phyloP scores from a whole-genome alignment of 2,113 vertebrate species.

The Otis tarda region DNA sequence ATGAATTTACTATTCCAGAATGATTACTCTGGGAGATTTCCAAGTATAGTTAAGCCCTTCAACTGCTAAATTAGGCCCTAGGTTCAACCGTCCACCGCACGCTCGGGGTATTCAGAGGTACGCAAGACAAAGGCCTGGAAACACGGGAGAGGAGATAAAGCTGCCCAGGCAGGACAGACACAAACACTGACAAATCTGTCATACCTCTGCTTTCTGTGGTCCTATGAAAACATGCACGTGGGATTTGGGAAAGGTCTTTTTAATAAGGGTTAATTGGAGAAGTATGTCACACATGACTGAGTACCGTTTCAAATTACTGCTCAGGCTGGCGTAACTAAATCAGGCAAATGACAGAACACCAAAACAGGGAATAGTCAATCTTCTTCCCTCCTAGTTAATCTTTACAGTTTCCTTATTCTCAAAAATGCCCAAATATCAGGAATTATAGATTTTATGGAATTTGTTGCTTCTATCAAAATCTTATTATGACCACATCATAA shows the following conservation, averaged over 20 bases:
- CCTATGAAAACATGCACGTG: background rate
- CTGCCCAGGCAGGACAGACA: background rate
- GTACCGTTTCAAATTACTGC: constrained; percentile 47
- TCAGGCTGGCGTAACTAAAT: constrained; percentile 14
- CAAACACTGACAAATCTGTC: background rate
- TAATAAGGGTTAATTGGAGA: constrained; percentile 63
- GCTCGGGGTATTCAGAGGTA: background rate
- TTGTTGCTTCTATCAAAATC: background rate
- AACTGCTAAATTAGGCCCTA: background rate
- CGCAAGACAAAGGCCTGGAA: background rate
- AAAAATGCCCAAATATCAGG: background rate
- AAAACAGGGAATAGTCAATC: background rate
- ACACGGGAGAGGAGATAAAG: background rate
- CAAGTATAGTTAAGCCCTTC: constrained; percentile 1
- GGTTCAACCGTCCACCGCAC: background rate
- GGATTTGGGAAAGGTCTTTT: constrained; percentile 55
- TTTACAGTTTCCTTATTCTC: background rate
- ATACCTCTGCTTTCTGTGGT: background rate
- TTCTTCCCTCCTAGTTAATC: background rate
- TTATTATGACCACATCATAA: background rate
- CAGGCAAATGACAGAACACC: constrained; percentile 38
- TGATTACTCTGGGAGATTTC: constrained; percentile 6
- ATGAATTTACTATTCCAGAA: constrained; percentile 1
- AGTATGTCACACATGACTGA: constrained; percentile 51
- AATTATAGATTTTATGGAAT: background rate